Percentiles rank a stretch among this genome's conserved stretches.
Conservation (phyloP, 1,140 invertebrate genomes). For the Megalonaias nervosa region DNA sequence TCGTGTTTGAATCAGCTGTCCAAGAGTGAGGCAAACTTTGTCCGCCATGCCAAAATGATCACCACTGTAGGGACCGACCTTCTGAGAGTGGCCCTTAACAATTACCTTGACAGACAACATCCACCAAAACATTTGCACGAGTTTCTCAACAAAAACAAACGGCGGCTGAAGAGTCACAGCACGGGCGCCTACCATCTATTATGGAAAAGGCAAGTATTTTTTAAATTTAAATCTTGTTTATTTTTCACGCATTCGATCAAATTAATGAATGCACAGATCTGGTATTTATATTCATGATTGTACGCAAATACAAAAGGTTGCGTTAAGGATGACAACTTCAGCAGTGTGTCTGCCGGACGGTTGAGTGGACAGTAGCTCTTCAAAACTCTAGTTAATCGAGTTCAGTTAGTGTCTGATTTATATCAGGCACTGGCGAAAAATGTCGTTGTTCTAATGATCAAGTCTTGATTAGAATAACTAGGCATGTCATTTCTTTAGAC, state of each 20-base stretch:
- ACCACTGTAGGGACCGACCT: constrained; percentile 25
- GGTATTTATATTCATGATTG: no score
- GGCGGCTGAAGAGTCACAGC: constrained; percentile 12
- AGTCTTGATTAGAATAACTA: no score
- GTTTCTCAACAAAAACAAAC: constrained; percentile 24
- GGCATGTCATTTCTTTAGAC: no score
- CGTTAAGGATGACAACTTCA: no score
- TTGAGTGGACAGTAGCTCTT: no score
- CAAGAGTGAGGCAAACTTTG: constrained; percentile 25
- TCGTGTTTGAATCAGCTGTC: constrained; percentile 7
- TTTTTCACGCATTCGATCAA: neutral
- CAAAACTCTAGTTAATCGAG: no score
- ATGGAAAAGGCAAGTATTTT: constrained; percentile 9
- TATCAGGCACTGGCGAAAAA: no score
- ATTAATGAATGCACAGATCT: neutral
- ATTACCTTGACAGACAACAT: constrained; percentile 27
- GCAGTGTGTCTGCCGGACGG: no score
- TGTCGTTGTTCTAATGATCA: no score
- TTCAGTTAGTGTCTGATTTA: no score
- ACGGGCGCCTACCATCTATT: constrained; percentile 6
- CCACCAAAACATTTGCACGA: constrained; percentile 18
- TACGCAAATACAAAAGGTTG: no score
- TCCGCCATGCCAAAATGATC: constrained; percentile 20
- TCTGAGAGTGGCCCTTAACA: constrained; percentile 18
- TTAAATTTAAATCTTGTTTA: neutral